Base-by-base conservation (phyloP, 2,888 invertebrate species). In the Coleophora flavipennella region DNA sequence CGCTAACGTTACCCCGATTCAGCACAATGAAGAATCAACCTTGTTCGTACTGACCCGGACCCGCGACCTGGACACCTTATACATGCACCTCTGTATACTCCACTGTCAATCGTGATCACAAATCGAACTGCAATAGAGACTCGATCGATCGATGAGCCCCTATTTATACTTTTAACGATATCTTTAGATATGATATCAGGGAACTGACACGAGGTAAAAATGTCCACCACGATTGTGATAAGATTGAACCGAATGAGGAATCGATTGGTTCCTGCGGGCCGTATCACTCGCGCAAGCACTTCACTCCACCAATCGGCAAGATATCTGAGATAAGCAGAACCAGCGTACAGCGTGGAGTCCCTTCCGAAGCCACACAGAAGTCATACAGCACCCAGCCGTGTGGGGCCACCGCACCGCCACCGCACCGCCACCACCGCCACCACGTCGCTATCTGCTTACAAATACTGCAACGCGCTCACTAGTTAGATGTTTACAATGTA, bases 101-200 rank as follows among this genome's bases (percentile, higher is more conserved):
- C 58, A 67, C 68, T 58, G 67, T 70, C 63, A 59, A 67, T 66
- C 64, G 65, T 55, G 68, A 78, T 71, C 79, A 78, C 77, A 58
- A 67, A 66, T 63, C 62, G 64, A 71, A 78, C 68, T 77, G 65
- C 69, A 80, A 84, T 77, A 83, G 81, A 81, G 83, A 69, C 69
- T 66, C 73, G 76, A 81, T 81, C 84, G 83, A 84, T 84, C 72
- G 80, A 84, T 80, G 81, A 78, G 69, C 83, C 58, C 79, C 78
- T 84, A 84, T 84, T 81, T 84, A 84, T 84, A 84, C 81, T 71
- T 80, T 84, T 77, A 66, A 76, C 74, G 69, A 76, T 80, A 81
- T 83, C 83, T 79, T 62, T 59, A 66, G 81, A 83, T 83, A 84
- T 61, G 71, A 71, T 84, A 84, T 83, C 84, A 61, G 76, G 64